Evolutionary conservation across 1,140 invertebrate genomes (phyloP).

Genomic region (Drosophila mojavensis): DNA sequence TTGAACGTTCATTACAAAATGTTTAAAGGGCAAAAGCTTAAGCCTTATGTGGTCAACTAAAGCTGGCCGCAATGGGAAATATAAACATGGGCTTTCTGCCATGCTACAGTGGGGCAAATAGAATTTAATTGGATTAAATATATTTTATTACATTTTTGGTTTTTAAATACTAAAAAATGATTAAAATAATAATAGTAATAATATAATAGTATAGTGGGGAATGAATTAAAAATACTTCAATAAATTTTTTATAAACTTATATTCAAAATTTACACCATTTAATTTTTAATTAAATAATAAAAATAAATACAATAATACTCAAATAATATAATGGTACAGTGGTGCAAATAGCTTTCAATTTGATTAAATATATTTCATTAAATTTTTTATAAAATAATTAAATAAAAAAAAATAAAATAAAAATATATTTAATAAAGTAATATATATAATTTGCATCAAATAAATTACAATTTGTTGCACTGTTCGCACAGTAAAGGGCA

Average conservation of each 20-base stretch:
- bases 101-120: not conserved
- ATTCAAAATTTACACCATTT: no score
- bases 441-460: no score
- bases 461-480: no score
- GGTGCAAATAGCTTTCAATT: no score
- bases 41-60: constrained; percentile 56
- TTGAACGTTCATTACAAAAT: constrained; percentile 54
- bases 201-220: not conserved
- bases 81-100: constrained; percentile 52
- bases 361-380: no score
- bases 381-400: no score
- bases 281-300: not conserved
- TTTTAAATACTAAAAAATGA: not conserved
- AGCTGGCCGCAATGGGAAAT: constrained; percentile 55
- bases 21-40: constrained; percentile 64
- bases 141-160: no score
- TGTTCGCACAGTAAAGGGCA: not conserved
- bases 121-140: not conserved
- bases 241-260: no score
- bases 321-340: not conserved
- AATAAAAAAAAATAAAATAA: no score
- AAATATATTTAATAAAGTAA: no score
- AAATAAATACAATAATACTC: not conserved
- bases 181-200: no score
- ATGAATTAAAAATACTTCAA: no score